Percentiles rank a stretch among this genome's conserved stretches.
These are phyloP conservation scores for Auanema freiburgensis DNA, from an alignment of 2,888 invertebrate species.

Conservation along the genomic window DNA sequence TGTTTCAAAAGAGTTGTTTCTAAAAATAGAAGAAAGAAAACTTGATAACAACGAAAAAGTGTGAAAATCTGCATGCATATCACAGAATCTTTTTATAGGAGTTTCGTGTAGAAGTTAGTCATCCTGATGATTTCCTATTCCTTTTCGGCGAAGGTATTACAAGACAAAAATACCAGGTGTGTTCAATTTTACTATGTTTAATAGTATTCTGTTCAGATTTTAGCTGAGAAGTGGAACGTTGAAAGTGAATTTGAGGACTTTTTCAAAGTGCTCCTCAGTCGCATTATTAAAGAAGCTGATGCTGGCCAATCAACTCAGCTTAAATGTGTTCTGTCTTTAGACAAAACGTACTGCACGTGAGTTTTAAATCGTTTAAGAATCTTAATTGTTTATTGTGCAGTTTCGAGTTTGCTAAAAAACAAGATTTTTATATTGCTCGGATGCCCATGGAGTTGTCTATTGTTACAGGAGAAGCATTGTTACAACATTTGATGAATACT, in stretches of 20 bases:
- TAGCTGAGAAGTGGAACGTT: not conserved
- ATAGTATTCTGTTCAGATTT: not conserved
- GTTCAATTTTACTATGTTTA: not conserved
- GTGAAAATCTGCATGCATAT: not conserved
- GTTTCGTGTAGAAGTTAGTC: conserved; percentile 6
- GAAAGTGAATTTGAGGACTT: conserved; percentile 2
- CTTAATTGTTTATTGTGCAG: not conserved
- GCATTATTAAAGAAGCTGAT: not conserved
- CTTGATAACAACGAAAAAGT: conserved; percentile 4
- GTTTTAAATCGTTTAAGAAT: not conserved
- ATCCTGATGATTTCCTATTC: conserved; percentile 1
- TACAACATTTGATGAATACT: conserved; percentile 4
- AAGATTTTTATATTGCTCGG: not conserved
- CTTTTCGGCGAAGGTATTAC: conserved; percentile 1
- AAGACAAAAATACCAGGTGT: not conserved
- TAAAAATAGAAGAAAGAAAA: not conserved
- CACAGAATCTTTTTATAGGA: not conserved
- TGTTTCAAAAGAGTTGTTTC: conserved; percentile 1
- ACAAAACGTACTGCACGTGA: not conserved
- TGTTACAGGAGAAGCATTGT: conserved; percentile 1
- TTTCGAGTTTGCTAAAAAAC: not conserved
- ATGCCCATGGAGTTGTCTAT: not conserved
- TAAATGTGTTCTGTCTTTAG: not conserved
- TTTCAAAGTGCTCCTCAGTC: not conserved
- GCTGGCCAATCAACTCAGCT: not conserved